Evolutionary conservation across 2,888 invertebrate genomes (phyloP).

Genomic region (Mesorhabditis spiculigera): DNA sequence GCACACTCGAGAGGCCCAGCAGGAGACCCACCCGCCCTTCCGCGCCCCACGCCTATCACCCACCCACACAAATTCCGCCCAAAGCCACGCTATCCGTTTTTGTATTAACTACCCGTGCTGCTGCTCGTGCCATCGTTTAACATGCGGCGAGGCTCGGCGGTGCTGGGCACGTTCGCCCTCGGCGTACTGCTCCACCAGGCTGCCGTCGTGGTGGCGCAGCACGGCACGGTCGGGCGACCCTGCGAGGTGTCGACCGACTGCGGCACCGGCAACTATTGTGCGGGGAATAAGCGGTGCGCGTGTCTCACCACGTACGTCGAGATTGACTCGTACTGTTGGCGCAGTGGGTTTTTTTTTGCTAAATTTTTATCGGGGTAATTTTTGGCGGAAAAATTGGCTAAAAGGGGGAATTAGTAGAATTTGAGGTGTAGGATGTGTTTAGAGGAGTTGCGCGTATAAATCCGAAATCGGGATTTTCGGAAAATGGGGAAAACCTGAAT

Average conservation of each 20-base stretch:
- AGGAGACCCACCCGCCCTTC: not conserved
- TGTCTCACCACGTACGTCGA: slow-evolving; percentile 57
- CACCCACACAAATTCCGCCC: not conserved
- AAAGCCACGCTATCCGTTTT: not conserved
- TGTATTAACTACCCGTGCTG: not conserved
- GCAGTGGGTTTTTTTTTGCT: slow-evolving; percentile 43
- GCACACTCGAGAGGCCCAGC: not conserved
- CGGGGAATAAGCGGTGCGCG: slow-evolving; percentile 57
- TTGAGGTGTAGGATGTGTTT: no score
- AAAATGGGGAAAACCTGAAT: no score
- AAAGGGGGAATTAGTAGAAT: no score
- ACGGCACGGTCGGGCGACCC: slow-evolving; percentile 54
- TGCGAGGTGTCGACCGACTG: slow-evolving; percentile 56
- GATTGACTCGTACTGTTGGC: slow-evolving; percentile 58
- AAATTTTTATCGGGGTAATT: no score
- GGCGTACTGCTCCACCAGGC: not conserved
- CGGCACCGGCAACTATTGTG: slow-evolving; percentile 57
- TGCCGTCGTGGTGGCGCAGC: slow-evolving; percentile 33
- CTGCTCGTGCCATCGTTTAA: slow-evolving; percentile 7
- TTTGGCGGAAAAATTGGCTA: no score
- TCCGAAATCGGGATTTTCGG: no score
- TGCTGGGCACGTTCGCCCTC: not conserved
- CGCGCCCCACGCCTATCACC: no score
- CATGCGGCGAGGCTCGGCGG: not conserved
- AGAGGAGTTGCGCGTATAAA: no score